Evolutionary conservation across 1,140 invertebrate species (phyloP), one percentile per base, ranked within the genome.

Genomic region (Cotesia typhae): DNA sequence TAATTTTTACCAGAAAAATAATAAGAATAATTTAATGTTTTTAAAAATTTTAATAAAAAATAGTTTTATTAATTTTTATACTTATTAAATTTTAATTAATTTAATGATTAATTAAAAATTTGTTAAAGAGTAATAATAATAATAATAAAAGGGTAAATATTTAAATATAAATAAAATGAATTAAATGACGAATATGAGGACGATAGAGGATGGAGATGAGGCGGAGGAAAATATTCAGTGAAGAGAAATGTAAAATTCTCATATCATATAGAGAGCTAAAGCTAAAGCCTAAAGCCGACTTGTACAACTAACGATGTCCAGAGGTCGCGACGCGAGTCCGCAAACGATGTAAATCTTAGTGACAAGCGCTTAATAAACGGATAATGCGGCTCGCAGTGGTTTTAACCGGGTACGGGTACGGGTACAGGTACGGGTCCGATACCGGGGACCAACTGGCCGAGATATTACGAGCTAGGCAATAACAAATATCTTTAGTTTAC

Each of bases 301-400:
- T 20, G 12, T 55, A 20, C 55, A 57, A 61, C 73, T 74, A 74
- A 74, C 73, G 73, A 74, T 74, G 68, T 67, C 64, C 73, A 71
- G 63, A 74, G 71, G 69, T 68, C 70, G 70, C 63, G 36, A 72
- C 52, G 66, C 70, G 41, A 66, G 67, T 70, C 28, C 61, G 60
- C 69, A 72, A 75, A 72, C 71, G 74, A 67, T 75, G 71, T 75
- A 75, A 75, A 75, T 75, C 74, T 73, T 73, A 59, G 71, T 73
- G 74, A 75, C 74, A 75, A 75, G 71, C 74, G 74, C 71, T 75
- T 75, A 75, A 75, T 75, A 75, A 75, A 73, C 68, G 74, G 63
- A 75, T 75, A 75, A 75, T 75, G 67, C 74, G 67, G 20, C 47
- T 14, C 17, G 14, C 28, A 55, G 57, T 66, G 74, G 68, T 70